Conservation (phyloP, 2,888 invertebrate genomes). For the Zygothrica quintamaculata region DNA sequence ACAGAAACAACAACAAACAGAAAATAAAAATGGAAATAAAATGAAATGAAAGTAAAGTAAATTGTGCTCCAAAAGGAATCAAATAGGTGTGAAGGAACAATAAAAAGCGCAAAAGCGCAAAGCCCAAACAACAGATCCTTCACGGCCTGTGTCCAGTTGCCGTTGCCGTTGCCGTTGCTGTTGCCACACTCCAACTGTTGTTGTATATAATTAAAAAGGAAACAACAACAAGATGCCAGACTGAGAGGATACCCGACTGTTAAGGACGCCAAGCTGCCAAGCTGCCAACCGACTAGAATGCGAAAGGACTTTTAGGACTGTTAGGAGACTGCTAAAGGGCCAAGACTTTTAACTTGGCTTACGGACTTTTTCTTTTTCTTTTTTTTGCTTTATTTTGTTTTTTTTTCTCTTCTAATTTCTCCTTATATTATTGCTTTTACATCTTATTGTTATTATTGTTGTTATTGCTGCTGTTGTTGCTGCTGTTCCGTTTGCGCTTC, state of each 20-base stretch:
- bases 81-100: constrained; percentile 38
- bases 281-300: neutral
- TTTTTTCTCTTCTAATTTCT: too few relatives aligned
- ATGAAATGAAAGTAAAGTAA: constrained; percentile 18
- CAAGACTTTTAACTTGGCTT: constrained; percentile 38
- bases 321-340: constrained; percentile 22
- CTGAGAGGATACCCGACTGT: constrained; percentile 3
- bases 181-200: constrained; percentile 49
- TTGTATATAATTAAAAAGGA: constrained; percentile 72
- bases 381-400: too few relatives aligned
- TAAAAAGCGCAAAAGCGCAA: constrained; percentile 38
- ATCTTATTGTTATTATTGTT: too few relatives aligned
- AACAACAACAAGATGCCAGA: constrained; percentile 27
- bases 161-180: too few relatives aligned
- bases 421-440: too few relatives aligned
- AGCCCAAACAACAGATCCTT: constrained; percentile 35
- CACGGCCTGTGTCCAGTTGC: constrained; percentile 35
- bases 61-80: constrained; percentile 43
- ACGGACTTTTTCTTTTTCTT: neutral
- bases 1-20: neutral
- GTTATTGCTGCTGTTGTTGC: constrained; percentile 16
- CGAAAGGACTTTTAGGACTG: constrained; percentile 20
- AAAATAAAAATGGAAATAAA: constrained; percentile 6
- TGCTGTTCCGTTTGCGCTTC: constrained; percentile 38
- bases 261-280: neutral